Evolutionary conservation across 1,140 invertebrate genomes (phyloP), one percentile per base, ranked within the genome.

Genomic region (Pogonus chalceus): DNA sequence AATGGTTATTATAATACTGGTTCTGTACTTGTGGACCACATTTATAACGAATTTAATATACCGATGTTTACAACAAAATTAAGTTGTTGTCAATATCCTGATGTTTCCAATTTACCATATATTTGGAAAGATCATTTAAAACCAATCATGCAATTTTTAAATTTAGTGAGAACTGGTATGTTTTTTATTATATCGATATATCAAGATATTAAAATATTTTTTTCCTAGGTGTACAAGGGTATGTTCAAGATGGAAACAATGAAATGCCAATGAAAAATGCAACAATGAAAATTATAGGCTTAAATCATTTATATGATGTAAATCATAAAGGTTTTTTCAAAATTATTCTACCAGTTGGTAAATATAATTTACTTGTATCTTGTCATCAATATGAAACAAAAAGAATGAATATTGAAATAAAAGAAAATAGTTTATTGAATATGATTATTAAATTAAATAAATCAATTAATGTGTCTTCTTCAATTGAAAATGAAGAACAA

Each of bases 1-100:
- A 7, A 39, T 61, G 60, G 14, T 61, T 54, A 31, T 23, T 23
- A 12, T 18, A 52, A 53, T 12, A 60, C 50, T 39, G 61, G 57
- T n/a, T 65, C 62, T 1, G 68, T 73, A 35, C 35, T 82, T 16
- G 76, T 80, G 1, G 79, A 82, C 62, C 58, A 76, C 22, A 55
- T 83, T 1, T 77, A 72, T 53, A 74, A 78, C 26, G 68, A 76
- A 56, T 81, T 72, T 55, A 70, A 75, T 12, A 68, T 75, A 1
- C 78, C 80, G 0, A 68, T 83, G 56, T 69, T 79, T n/a, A 78
- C 79, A 0, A 68, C 80, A 21, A 79, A 79, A 1, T 55, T 83
- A 3, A 76, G 81, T 43, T 93, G 90, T 62, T 92, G 90, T 63
- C 86, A 87, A 58, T 87, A 87, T 75, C 89, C 90, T 0, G 54